These are phyloP conservation scores for Hedychridium roseum DNA, from an alignment of 2,888 invertebrate species.

Conservation along the genomic window DNA sequence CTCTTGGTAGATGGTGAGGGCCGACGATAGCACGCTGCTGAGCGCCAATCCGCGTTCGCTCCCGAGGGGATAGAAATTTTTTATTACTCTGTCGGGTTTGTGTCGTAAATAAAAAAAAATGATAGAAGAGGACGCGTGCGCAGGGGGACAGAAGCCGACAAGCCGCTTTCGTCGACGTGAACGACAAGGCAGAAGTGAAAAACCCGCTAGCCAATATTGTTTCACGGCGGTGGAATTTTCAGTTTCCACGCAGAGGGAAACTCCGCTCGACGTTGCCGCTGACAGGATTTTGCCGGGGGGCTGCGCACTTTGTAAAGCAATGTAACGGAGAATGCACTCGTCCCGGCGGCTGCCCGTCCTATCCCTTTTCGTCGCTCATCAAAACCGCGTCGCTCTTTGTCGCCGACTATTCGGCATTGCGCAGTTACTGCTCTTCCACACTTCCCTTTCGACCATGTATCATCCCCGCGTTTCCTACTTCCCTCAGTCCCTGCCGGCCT, in stretches of 20 bases:
- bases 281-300: constrained; percentile 43
- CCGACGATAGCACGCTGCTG: too few species aligned
- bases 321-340: constrained; percentile 34
- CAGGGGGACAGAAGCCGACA: too few species aligned
- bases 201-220: constrained; percentile 40
- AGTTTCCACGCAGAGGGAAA: constrained; percentile 43
- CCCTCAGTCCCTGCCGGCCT: not conserved
- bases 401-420: too few species aligned
- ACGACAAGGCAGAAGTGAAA: constrained; percentile 17
- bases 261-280: constrained; percentile 42
- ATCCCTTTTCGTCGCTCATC: not conserved
- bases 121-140: too few species aligned
- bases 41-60: too few species aligned
- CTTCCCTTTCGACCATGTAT: constrained; percentile 16
- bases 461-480: not conserved
- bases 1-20: too few species aligned
- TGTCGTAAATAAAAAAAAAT: too few species aligned
- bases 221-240: constrained; percentile 43
- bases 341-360: constrained; percentile 3
- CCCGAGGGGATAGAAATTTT: too few species aligned
- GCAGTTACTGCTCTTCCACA: too few species aligned
- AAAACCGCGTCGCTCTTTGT: not conserved
- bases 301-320: constrained; percentile 46
- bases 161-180: too few species aligned
- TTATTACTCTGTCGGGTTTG: too few species aligned